phyloP scores from a whole-genome alignment of 2,797 vertebrate genomes.

The Gymnocypris eckloni region DNA sequence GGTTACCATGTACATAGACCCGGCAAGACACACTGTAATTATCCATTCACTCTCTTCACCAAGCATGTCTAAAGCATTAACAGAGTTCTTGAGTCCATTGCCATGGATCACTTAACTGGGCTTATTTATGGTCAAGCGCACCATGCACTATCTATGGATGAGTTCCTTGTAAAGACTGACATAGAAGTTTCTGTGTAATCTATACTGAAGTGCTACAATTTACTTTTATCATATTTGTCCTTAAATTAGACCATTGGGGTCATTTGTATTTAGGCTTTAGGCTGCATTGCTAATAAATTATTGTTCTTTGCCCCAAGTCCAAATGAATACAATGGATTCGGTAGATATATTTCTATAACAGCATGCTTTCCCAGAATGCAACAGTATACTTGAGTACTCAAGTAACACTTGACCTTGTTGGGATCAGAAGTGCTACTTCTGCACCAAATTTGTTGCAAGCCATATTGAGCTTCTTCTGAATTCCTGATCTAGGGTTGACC shows the following conservation, averaged over 20 bases:
- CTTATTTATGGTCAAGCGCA: constrained; percentile 19
- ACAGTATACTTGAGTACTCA: background rate
- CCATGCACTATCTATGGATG: background rate
- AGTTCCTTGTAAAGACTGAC: background rate
- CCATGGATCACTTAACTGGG: constrained; percentile 21
- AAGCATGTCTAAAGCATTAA: constrained; percentile 62
- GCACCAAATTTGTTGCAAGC: constrained; percentile 13
- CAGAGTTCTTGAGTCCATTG: constrained; percentile 27
- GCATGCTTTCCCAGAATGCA: constrained; percentile 8
- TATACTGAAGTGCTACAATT: background rate
- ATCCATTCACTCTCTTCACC: constrained; percentile 55
- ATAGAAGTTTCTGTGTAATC: background rate
- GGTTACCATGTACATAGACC: constrained; percentile 49
- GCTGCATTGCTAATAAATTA: background rate
- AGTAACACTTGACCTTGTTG: constrained; percentile 32
- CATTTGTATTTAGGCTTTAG: background rate
- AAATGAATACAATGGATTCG: background rate
- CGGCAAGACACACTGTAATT: constrained; percentile 57
- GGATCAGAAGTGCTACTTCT: constrained; percentile 21
- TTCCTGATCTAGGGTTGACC: constrained; percentile 36
- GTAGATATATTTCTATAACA: constrained; percentile 3
- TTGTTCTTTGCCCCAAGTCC: background rate
- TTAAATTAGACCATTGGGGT: background rate
- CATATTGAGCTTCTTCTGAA: constrained; percentile 35
- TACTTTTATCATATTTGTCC: background rate